Base-by-base conservation (phyloP, 2,797 vertebrate species). In the Furcifer pardalis region DNA sequence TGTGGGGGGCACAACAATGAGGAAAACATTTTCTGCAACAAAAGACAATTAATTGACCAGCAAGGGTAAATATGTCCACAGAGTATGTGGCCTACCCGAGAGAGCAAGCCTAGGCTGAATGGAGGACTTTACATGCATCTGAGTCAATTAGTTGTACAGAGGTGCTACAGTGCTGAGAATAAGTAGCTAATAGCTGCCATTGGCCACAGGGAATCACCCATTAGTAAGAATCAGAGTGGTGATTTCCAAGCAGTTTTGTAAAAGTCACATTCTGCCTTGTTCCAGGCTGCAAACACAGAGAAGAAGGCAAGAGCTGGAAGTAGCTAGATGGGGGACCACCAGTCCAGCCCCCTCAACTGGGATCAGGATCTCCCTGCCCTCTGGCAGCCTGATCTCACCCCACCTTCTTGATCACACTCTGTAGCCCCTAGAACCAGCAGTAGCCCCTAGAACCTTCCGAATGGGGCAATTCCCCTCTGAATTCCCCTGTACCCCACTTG, bases 41-140 rank as follows among this genome's bases (percentile, higher is more conserved):
- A 84, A 80, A 84, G 71, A 44, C 25, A 79, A 87, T 87, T 63
- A 76, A 84, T 81, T 81, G 82, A 81, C 81, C 73, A 59, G 35
- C 2, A 2, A 81, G 77, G 10, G 15, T 77, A 23, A 35, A 77
- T 76, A 71, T 42, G 63, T 68, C 56, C 71, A 40, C 56, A 10
- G 63, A 77, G 44, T 1, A 6, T 30, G 35, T 60, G 71, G 86
- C 52, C 56, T 84, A 56, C 32, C 56, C 30, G 77, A 49, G 73
- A 62, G 25, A 77, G n/a, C 23, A 62, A 10, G 59, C 10, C 13
- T 13, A 25, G 13, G 35, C 49, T 7, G 25, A 40, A 10, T 6
- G 4, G 9, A 32, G 49, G 49, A 35, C 40, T 49, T 84, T 27
- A 17, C n/a, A 62, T 69, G 59, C 15, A 32, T 76, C 63, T 75